These are phyloP conservation scores for Pseudeuparius sepicola DNA, from an alignment of 2,888 invertebrate genomes.

Conservation along the genomic window DNA sequence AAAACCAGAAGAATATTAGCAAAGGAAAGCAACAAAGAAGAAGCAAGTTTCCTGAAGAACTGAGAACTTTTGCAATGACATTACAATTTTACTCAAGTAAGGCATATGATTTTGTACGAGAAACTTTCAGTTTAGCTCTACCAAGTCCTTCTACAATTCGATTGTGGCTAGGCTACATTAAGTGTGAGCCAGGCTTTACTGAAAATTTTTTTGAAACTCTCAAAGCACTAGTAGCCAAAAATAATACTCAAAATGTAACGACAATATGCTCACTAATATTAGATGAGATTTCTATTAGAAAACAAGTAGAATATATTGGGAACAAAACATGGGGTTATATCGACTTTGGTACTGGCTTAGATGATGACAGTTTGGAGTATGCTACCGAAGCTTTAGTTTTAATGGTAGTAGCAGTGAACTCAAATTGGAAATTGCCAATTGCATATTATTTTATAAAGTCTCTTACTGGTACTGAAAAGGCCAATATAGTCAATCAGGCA, in stretches of 20 bases:
- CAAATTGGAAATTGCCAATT: conserved; percentile 21
- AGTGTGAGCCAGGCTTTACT: conserved; percentile 16
- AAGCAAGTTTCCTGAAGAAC: conserved; percentile 3
- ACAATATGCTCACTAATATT: no score
- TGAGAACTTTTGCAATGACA: conserved; percentile 14
- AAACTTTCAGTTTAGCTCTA: conserved; percentile 13
- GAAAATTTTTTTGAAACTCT: no score
- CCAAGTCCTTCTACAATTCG: conserved; percentile 16
- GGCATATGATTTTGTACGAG: conserved; percentile 15
- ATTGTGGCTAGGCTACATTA: conserved; percentile 14
- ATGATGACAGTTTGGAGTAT: conserved; percentile 9
- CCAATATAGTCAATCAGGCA: conserved; percentile 15
- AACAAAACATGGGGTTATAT: conserved; percentile 15
- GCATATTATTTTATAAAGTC: conserved; percentile 20
- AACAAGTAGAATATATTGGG: no score
- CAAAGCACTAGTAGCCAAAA: no score
- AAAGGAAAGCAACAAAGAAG: conserved; percentile 3
- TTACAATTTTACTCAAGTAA: conserved; percentile 14
- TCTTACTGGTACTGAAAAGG: conserved; percentile 17
- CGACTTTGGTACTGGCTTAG: conserved; percentile 14
- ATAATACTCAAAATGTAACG: no score
- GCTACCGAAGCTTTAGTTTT: conserved; percentile 20
- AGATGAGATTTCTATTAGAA: no score
- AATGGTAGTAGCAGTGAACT: conserved; percentile 18
- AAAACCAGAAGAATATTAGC: no score